Evolutionary conservation across 2,113 vertebrate species (phyloP).

Genomic region (Lepus americanus): DNA sequence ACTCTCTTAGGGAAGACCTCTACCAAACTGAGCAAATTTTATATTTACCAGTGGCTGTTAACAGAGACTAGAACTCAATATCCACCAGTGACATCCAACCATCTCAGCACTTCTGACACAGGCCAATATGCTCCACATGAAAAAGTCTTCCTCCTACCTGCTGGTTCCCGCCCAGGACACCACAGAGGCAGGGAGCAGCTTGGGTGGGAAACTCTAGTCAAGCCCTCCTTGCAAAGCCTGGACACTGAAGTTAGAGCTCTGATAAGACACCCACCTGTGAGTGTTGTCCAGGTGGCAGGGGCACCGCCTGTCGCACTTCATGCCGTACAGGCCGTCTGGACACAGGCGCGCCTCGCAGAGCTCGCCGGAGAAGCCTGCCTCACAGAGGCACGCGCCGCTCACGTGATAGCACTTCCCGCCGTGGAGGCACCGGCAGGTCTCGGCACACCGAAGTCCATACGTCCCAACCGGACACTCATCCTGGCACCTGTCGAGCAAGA

Average conservation of each 20-base stretch:
- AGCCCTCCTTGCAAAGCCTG: not conserved
- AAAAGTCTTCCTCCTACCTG: not conserved
- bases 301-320: constrained; percentile 93
- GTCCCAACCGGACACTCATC: constrained; percentile 95
- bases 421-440: constrained; percentile 93
- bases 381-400: constrained; percentile 94
- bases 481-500: constrained; percentile 91
- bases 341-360: constrained; percentile 94
- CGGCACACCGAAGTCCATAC: constrained; percentile 90
- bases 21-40: constrained; percentile 12
- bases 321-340: constrained; percentile 91
- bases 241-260: fast-evolving
- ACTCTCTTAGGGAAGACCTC: not conserved
- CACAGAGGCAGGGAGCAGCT: not conserved
- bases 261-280: constrained; percentile 88
- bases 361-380: constrained; percentile 93
- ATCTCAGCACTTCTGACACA: not conserved
- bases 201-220: not conserved
- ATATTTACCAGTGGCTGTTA: not conserved
- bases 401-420: constrained; percentile 94
- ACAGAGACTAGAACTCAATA: constrained; percentile 18
- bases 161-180: not conserved
- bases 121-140: not conserved
- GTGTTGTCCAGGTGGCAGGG: constrained; percentile 93
- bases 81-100: not conserved